These are phyloP conservation scores for Spialia ferax DNA, from an alignment of 2,888 invertebrate species.

Conservation along the genomic window DNA sequence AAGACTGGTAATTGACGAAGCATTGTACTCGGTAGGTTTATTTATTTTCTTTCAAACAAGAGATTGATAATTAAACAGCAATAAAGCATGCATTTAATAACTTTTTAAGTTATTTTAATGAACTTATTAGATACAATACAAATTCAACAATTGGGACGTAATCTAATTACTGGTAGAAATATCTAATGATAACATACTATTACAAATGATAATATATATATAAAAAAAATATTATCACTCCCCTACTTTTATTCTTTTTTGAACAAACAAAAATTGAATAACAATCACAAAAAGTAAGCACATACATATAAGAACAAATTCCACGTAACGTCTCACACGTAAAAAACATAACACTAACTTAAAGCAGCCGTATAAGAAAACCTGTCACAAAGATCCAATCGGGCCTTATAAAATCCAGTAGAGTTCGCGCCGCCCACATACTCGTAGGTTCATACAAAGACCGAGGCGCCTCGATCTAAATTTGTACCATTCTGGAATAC, in stretches of 20 bases:
- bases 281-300: too few relatives aligned
- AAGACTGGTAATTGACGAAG: constrained; percentile 25
- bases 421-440: constrained; percentile 59
- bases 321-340: neutral
- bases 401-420: constrained; percentile 55
- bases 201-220: too few relatives aligned
- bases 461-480: constrained; percentile 76
- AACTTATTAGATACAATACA: neutral
- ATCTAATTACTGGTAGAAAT: too few relatives aligned
- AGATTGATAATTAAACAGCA: constrained; percentile 17
- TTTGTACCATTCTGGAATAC: constrained; percentile 84
- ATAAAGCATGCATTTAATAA: neutral
- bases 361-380: constrained; percentile 10
- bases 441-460: constrained; percentile 65
- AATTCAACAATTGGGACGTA: too few relatives aligned
- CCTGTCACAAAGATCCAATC: constrained; percentile 43
- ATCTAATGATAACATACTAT: too few relatives aligned
- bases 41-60: constrained; percentile 9
- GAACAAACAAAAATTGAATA: neutral
- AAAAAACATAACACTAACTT: neutral
- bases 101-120: neutral
- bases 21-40: neutral
- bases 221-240: neutral
- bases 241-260: neutral
- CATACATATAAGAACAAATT: neutral